Conservation (phyloP, 2,797 vertebrate species). For the Jordanella pulchra region DNA sequence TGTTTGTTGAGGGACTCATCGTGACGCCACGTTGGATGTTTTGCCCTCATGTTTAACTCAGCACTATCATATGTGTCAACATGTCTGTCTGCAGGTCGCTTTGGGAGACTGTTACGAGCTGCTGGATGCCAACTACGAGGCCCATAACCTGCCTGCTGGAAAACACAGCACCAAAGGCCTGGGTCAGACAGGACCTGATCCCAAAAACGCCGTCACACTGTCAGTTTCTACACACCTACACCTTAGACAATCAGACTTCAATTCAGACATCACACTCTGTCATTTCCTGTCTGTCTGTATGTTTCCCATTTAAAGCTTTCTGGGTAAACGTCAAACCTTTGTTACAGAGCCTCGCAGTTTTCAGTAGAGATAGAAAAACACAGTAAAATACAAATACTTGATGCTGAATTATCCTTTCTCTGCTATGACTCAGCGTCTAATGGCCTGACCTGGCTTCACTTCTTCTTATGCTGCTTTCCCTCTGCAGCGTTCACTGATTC, state of each 20-base stretch:
- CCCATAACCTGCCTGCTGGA: conserved; percentile 78
- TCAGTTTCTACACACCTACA: conserved; percentile 68
- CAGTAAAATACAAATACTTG: background rate
- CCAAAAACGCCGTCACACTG: conserved; percentile 75
- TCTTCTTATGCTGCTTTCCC: background rate
- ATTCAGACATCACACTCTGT: background rate
- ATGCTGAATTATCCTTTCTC: conserved; percentile 15
- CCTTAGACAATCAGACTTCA: conserved; percentile 3
- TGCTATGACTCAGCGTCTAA: conserved; percentile 15
- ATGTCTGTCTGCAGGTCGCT: conserved; percentile 81
- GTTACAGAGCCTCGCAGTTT: too few relatives aligned
- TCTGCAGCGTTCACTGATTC: conserved; percentile 9
- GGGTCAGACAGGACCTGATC: conserved; percentile 84
- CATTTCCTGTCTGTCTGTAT: background rate
- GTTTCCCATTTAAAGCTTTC: background rate
- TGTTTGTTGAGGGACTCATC: background rate
- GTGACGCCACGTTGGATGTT: background rate
- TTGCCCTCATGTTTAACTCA: background rate
- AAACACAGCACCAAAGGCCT: conserved; percentile 91
- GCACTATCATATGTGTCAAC: background rate
- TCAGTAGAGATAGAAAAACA: too few relatives aligned
- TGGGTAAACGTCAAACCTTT: too few relatives aligned
- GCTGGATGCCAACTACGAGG: conserved; percentile 83
- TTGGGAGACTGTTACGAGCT: conserved; percentile 88
- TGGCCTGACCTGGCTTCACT: conserved; percentile 6